Conservation (phyloP, 2,113 vertebrate genomes). For the Pseudopodoces humilis region DNA sequence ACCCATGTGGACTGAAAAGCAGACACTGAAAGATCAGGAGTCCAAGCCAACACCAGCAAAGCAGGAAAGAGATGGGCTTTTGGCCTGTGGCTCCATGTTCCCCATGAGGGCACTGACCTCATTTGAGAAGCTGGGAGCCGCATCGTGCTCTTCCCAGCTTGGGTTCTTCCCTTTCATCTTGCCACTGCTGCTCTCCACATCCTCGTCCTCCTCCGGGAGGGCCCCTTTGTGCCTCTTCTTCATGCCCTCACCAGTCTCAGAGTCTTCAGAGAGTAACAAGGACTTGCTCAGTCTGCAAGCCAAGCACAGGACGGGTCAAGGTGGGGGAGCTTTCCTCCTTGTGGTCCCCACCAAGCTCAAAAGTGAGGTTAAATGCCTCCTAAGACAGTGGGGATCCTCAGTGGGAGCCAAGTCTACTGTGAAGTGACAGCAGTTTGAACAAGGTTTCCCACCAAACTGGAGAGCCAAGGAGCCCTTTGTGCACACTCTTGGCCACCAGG, state of each 20-base stretch:
- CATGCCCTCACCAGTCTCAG: slow-evolving; percentile 85
- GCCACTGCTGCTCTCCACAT: slow-evolving; percentile 72
- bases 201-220: slow-evolving; percentile 83
- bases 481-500: neutral
- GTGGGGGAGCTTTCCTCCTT: neutral
- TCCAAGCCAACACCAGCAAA: neutral
- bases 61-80: neutral
- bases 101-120: slow-evolving; percentile 79
- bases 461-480: neutral
- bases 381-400: slow-evolving; percentile 6
- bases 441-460: slow-evolving; percentile 4
- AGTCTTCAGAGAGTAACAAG: slow-evolving; percentile 88
- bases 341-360: slow-evolving; percentile 4
- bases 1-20: neutral
- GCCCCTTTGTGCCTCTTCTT: slow-evolving; percentile 84
- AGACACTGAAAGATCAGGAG: neutral
- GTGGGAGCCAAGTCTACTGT: neutral
- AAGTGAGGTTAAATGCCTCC: slow-evolving; percentile 8
- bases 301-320: slow-evolving; percentile 62
- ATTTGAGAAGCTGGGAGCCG: slow-evolving; percentile 77
- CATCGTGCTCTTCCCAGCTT: slow-evolving; percentile 86
- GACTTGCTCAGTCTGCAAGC: slow-evolving; percentile 85
- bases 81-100: neutral
- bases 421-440: neutral
- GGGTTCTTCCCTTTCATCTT: slow-evolving; percentile 83